phyloP scores from a whole-genome alignment of 2,113 vertebrate genomes.

The Uria aalge region DNA sequence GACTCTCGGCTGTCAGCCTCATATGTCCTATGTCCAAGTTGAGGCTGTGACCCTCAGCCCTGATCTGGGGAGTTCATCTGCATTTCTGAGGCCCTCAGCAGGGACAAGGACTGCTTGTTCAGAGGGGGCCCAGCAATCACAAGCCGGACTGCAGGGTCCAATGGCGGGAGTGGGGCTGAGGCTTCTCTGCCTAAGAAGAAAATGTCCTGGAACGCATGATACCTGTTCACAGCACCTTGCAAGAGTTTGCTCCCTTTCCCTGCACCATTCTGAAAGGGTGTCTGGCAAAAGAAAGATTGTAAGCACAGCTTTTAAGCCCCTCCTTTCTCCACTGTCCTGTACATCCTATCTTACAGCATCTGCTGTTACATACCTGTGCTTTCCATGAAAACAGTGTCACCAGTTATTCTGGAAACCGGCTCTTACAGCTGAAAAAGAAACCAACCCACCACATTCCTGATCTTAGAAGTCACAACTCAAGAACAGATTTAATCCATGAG shows the following conservation, averaged over 20 bases:
- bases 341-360: not conserved
- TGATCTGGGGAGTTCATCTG: not conserved
- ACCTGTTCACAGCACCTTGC: not conserved
- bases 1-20: not conserved
- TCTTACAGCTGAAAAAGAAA: not conserved
- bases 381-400: not conserved
- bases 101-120: too few relatives aligned
- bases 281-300: not conserved
- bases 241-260: not conserved
- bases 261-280: not conserved
- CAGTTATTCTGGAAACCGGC: not conserved
- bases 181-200: not conserved
- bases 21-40: accelerated
- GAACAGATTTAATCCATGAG: not conserved
- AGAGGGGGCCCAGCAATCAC: not conserved
- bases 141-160: not conserved
- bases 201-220: not conserved
- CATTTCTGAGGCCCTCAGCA: not conserved
- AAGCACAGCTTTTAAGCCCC: not conserved
- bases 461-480: not conserved
- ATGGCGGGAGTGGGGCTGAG: not conserved
- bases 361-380: not conserved
- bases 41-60: not conserved
- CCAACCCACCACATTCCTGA: not conserved
- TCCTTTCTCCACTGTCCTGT: not conserved